Base-by-base conservation (phyloP, 2,113 vertebrate genomes). In the Acrocephalus kingi region DNA sequence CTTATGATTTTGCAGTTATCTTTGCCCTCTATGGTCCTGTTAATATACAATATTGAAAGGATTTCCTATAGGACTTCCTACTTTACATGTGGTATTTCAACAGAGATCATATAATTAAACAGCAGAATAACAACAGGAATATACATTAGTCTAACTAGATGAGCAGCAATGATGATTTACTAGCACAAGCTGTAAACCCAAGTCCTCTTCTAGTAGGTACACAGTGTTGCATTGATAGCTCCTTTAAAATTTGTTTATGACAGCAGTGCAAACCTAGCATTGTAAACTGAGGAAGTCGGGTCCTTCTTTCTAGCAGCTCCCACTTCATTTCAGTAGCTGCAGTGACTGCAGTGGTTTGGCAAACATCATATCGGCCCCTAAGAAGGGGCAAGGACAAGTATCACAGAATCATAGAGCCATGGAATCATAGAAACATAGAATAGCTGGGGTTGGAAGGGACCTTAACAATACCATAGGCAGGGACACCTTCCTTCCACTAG, bases 401-500 rank as follows among this genome's bases (percentile, higher is more conserved):
- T 35, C 25, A 35, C 16, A 68, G 41, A 69, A 41, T 23, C n/a
- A n/a, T 2, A 54, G 62, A 61, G 45, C 4, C 52, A 21, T 3
- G 11, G 46, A 62, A 23, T 24, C 41, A 56, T 2, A 28, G 64
- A 68, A 25, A 21, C 41, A 22, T 5, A 24, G 27, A 54, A 52
- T 19, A 30, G 6, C 7, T 31, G 12, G 8, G 25, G 8, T 19
- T n/a, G 25, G 17, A 69, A 69, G 14, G 17, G 11, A 41, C n/a
- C 11, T 41, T 55, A 54, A 41, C 0, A 0, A 67, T 8, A 7
- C 15, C 39, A 25, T 15, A 8, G n/a, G 5, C 20, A 33, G 9
- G 28, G 28, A 25, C 33, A 54, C 9, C 6, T 61, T n/a, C 9
- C 6, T 61, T n/a, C 18, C n/a, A 54, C 13, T 8, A 61, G 21